Evolutionary conservation across 2,113 vertebrate species (phyloP).

Genomic region (Dipodomys spectabilis): DNA sequence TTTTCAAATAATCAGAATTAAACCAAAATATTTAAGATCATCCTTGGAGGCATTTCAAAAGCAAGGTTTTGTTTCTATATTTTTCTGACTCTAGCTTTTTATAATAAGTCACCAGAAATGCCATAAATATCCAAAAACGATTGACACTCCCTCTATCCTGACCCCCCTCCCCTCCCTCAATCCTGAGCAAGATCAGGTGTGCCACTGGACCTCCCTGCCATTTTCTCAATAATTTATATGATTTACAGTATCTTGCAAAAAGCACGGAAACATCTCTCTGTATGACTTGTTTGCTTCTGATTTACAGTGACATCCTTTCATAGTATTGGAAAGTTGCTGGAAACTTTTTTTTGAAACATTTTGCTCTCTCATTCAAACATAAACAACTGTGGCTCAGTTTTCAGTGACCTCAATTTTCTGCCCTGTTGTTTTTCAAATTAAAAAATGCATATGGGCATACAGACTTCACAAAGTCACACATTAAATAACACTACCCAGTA

Average conservation of each 20-base stretch:
- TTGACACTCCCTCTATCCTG: no score
- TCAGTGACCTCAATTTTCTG: slow-evolving; percentile 66
- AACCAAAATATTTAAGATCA: slow-evolving; percentile 58
- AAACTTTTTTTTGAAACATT: slow-evolving; percentile 60
- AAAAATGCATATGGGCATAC: slow-evolving; percentile 58
- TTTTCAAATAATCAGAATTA: slow-evolving; percentile 63
- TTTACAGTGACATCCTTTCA: slow-evolving; percentile 71
- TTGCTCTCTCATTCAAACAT: slow-evolving; percentile 58
- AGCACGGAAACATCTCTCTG: slow-evolving; percentile 70
- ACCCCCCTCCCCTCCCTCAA: slow-evolving; percentile 38
- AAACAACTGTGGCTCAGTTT: slow-evolving; percentile 52
- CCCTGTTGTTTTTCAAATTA: slow-evolving; percentile 73
- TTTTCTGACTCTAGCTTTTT: slow-evolving; percentile 64
- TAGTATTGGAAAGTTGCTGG: slow-evolving; percentile 49
- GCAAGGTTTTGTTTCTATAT: slow-evolving; percentile 64
- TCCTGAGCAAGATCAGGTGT: slow-evolving; percentile 53
- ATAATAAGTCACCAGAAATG: slow-evolving; percentile 67
- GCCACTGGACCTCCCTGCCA: slow-evolving; percentile 62
- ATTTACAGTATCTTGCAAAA: slow-evolving; percentile 72
- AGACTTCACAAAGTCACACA: slow-evolving; percentile 64
- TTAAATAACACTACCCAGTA: slow-evolving; percentile 56
- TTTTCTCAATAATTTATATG: slow-evolving; percentile 69
- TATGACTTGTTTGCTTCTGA: slow-evolving; percentile 71
- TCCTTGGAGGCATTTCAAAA: slow-evolving; percentile 62
- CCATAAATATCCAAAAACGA: slow-evolving; percentile 70